Conservation (phyloP, 2,888 invertebrate species). For the Chalcis sispes region DNA sequence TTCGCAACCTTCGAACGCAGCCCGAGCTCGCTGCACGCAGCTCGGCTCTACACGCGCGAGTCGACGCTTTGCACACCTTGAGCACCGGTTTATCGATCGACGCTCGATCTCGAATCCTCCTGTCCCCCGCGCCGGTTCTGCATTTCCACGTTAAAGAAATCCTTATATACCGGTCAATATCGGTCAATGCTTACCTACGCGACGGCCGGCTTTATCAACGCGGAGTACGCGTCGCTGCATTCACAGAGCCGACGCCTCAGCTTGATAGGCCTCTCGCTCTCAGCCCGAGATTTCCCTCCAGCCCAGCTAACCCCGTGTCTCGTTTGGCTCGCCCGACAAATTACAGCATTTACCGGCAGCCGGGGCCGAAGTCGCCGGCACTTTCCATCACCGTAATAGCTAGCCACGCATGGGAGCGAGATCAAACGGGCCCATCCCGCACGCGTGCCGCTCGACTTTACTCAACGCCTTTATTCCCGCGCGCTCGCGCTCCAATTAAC, state of each 20-base stretch:
- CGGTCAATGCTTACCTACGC: too few species aligned
- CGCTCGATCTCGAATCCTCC: too few species aligned
- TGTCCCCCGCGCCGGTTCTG: neutral
- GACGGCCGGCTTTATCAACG: neutral
- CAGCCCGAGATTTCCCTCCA: neutral
- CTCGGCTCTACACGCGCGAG: too few species aligned
- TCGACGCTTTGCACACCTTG: too few species aligned
- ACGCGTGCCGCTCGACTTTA: too few species aligned
- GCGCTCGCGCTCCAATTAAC: conserved; percentile 2
- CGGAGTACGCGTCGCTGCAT: neutral
- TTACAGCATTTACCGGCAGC: conserved; percentile 57
- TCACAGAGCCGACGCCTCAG: neutral
- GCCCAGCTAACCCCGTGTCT: neutral
- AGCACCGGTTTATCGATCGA: too few species aligned
- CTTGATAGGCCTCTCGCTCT: neutral
- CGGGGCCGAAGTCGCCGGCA: conserved; percentile 49
- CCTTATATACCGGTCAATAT: conserved; percentile 38
- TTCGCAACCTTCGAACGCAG: conserved; percentile 34
- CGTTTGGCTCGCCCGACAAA: conserved; percentile 48
- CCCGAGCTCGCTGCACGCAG: conserved; percentile 33
- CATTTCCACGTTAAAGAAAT: conserved; percentile 23
- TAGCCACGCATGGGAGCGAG: neutral
- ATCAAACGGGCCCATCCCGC: neutral
- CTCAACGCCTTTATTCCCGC: neutral
- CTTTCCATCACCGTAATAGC: conserved; percentile 59